Percentiles rank a stretch among this genome's conserved stretches.
Conservation (phyloP, 2,888 invertebrate species). For the Cataglyphis altisquamis region DNA sequence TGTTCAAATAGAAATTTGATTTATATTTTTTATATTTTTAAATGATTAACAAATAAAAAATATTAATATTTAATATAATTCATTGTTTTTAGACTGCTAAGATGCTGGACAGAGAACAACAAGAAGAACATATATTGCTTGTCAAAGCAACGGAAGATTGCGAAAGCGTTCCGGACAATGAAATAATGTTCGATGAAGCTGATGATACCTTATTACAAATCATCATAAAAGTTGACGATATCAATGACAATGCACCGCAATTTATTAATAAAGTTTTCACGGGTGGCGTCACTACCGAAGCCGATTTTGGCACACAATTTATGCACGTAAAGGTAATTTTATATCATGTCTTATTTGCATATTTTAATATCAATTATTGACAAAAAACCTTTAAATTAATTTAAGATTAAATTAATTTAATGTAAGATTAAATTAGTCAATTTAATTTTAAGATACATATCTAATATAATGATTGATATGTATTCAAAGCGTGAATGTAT, state of each 20-base stretch:
- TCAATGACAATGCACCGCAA: constrained; percentile 96
- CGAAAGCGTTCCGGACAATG: constrained; percentile 88
- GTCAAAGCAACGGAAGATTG: constrained; percentile 96
- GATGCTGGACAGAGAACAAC: constrained; percentile 92
- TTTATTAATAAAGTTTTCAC: constrained; percentile 95
- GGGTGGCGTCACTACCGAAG: constrained; percentile 97
- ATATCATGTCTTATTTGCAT: background rate
- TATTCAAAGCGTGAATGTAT: constrained; percentile 13
- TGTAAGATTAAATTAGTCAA: background rate
- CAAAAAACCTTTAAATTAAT: background rate
- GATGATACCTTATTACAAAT: constrained; percentile 92
- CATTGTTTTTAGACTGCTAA: constrained; percentile 86
- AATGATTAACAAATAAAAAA: too few species aligned
- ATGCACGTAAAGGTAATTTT: constrained; percentile 92
- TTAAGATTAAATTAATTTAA: background rate
- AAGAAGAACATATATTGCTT: constrained; percentile 90
- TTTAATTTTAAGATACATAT: background rate
- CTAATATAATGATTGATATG: background rate
- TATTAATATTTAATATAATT: constrained; percentile 1
- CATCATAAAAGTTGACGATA: constrained; percentile 91
- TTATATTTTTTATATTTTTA: background rate
- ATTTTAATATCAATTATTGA: constrained; percentile 1
- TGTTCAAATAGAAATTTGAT: background rate
- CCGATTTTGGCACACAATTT: constrained; percentile 95
- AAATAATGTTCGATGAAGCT: constrained; percentile 87